Evolutionary conservation across 2,113 vertebrate genomes (phyloP).

Genomic region (Scomber scombrus): DNA sequence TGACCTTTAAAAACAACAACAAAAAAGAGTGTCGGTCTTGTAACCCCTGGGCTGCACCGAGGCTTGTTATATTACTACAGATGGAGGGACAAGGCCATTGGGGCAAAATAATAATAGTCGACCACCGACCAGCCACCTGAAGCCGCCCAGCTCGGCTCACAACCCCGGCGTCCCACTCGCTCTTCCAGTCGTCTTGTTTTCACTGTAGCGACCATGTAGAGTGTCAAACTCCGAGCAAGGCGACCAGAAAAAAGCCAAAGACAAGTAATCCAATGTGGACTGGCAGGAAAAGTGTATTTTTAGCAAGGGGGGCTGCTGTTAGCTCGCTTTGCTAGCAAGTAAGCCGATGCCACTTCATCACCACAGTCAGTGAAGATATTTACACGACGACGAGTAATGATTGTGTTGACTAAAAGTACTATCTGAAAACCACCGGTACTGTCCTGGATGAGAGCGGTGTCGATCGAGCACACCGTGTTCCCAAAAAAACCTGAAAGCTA

Average conservation of each 20-base stretch:
- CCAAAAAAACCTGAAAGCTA: background rate
- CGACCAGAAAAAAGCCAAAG: slow-evolving; percentile 52
- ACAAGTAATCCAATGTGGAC: slow-evolving; percentile 35
- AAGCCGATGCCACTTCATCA: slow-evolving; percentile 25
- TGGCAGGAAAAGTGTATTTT: slow-evolving; percentile 69
- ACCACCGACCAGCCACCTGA: slow-evolving; percentile 54
- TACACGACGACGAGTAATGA: background rate
- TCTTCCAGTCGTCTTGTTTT: slow-evolving; percentile 70
- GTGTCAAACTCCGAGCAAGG: slow-evolving; percentile 51
- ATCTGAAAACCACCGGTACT: background rate
- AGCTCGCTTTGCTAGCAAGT: slow-evolving; percentile 44
- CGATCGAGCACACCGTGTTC: slow-evolving; percentile 64
- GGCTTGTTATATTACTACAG: slow-evolving; percentile 50
- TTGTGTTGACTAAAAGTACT: no score
- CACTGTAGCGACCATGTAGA: slow-evolving; percentile 82
- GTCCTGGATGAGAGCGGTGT: background rate
- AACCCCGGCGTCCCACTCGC: slow-evolving; percentile 71
- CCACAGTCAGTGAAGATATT: background rate
- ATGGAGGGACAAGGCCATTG: slow-evolving; percentile 64
- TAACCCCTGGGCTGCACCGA: slow-evolving; percentile 37
- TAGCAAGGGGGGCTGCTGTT: slow-evolving; percentile 53
- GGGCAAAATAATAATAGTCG: slow-evolving; percentile 38
- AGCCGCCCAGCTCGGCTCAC: slow-evolving; percentile 71
- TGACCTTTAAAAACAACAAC: slow-evolving; percentile 43
- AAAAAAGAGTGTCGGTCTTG: slow-evolving; percentile 16